Evolutionary conservation across 2,888 invertebrate species (phyloP).

Genomic region (Drosophila neonasuta): DNA sequence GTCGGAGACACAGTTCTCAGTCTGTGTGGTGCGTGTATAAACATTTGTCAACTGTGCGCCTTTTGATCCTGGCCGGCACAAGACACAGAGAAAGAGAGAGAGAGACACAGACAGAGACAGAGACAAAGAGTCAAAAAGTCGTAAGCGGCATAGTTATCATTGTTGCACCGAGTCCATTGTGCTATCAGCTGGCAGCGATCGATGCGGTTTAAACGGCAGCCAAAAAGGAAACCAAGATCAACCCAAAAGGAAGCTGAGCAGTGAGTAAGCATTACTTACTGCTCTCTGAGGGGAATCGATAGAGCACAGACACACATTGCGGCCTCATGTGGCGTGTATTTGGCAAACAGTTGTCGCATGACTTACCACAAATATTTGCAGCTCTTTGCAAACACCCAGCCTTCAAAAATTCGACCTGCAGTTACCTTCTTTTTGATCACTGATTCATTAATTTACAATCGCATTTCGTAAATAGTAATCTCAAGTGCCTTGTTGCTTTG

Average conservation of each 20-base stretch:
- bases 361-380: constrained; percentile 59
- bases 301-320: constrained; percentile 12
- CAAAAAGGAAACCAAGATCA: background rate
- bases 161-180: constrained; percentile 63
- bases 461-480: background rate
- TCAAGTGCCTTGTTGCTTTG: constrained; percentile 4
- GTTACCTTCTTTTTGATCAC: background rate
- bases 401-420: background rate
- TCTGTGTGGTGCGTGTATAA: constrained; percentile 59
- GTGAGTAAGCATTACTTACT: constrained; percentile 27
- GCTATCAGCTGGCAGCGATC: constrained; percentile 74
- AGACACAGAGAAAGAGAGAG: constrained; percentile 16
- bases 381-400: constrained; percentile 53
- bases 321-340: constrained; percentile 71
- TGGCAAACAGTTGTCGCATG: constrained; percentile 69
- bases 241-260: constrained; percentile 14
- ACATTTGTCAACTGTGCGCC: constrained; percentile 75
- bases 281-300: constrained; percentile 11
- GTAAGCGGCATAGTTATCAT: constrained; percentile 76
- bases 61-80: constrained; percentile 75
- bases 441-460: constrained; percentile 1
- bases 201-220: constrained; percentile 70
- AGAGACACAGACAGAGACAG: constrained; percentile 11
- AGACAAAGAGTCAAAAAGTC: constrained; percentile 51
- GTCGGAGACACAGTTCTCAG: constrained; percentile 25